Percentiles rank a stretch among this genome's conserved stretches.
These are phyloP conservation scores for Apamea epomidion DNA, from an alignment of 2,888 invertebrate species.

Conservation along the genomic window DNA sequence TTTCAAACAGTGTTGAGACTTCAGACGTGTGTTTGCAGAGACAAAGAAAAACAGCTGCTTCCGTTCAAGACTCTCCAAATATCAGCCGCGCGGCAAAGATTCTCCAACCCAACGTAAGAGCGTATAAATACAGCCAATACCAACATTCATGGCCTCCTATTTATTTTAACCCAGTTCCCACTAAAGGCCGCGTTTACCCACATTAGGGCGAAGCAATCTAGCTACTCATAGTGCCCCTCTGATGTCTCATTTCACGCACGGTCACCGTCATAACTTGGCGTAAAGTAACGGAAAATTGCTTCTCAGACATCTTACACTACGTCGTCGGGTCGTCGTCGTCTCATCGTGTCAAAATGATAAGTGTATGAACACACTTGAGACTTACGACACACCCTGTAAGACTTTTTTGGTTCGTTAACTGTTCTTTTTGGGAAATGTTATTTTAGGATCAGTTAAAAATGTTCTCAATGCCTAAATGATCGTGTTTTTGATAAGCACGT, in stretches of 20 bases:
- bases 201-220: slow-evolving; percentile 62
- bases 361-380: slow-evolving; percentile 41
- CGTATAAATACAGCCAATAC: slow-evolving; percentile 20
- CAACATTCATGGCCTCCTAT: slow-evolving; percentile 25
- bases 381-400: slow-evolving; percentile 33
- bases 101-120: not conserved
- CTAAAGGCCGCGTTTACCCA: slow-evolving; percentile 38
- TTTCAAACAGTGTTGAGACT: not conserved
- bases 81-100: not conserved
- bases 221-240: slow-evolving; percentile 57
- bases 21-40: slow-evolving; percentile 2
- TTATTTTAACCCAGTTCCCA: slow-evolving; percentile 54
- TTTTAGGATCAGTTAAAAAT: slow-evolving; percentile 6
- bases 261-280: slow-evolving; percentile 68
- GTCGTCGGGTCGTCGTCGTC: slow-evolving; percentile 41
- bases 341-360: slow-evolving; percentile 51
- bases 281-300: slow-evolving; percentile 72
- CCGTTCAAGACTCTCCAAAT: slow-evolving; percentile 26
- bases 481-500: not conserved
- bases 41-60: slow-evolving; percentile 21
- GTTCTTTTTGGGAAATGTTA: not conserved
- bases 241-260: slow-evolving; percentile 70
- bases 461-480: not conserved
- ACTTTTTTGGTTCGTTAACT: slow-evolving; percentile 13
- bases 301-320: slow-evolving; percentile 64